A percentile compares a stretch with the other conserved stretches of the same genome.
These are phyloP conservation scores for Pseudomyrmex cubaensis DNA, from an alignment of 1,140 invertebrate genomes.

Conservation along the genomic window DNA sequence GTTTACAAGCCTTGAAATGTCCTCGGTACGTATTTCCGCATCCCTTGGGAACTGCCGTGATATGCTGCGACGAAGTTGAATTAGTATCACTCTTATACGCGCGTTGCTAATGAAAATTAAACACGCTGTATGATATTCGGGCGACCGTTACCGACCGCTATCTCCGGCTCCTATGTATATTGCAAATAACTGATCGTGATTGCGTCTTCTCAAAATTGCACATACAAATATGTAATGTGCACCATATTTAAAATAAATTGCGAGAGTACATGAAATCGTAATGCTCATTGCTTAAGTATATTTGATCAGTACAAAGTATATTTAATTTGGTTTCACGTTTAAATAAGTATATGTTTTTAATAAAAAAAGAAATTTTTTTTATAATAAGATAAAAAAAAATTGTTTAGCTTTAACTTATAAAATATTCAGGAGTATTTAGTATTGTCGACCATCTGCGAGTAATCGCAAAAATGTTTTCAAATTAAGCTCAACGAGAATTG, in stretches of 20 bases:
- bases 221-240: neutral
- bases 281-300: neutral
- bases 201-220: neutral
- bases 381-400: too few species aligned
- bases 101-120: constrained; percentile 62
- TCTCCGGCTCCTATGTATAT: neutral
- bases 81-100: constrained; percentile 43
- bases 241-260: neutral
- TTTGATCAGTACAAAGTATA: neutral
- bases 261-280: neutral
- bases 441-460: too few species aligned
- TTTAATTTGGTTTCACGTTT: neutral
- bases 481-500: neutral
- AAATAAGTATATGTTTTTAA: neutral
- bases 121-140: constrained; percentile 16
- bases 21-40: constrained; percentile 18
- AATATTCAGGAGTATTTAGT: neutral
- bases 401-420: too few species aligned
- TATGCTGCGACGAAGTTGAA: constrained; percentile 34
- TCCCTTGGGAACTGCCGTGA: constrained; percentile 29
- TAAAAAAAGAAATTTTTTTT: neutral
- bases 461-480: neutral
- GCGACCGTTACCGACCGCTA: constrained; percentile 6
- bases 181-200: constrained; percentile 20
- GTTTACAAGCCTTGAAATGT: constrained; percentile 47